Base-by-base conservation (phyloP, 1,140 invertebrate species). In the Whitmania pigra region DNA sequence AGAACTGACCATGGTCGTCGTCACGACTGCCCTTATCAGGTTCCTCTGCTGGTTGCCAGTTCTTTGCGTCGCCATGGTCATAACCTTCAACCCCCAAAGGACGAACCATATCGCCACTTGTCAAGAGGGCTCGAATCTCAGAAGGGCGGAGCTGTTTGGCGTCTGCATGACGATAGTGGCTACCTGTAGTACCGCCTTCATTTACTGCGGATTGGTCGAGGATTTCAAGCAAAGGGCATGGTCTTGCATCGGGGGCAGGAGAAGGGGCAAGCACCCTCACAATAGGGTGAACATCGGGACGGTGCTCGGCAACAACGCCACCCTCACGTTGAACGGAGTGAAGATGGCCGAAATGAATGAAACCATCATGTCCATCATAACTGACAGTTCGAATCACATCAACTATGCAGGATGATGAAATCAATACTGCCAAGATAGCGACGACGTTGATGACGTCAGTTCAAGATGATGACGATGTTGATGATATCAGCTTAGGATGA, bases 341-440 rank as follows among this genome's bases (percentile, higher is more conserved):
- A 43, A 63, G 29, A 31, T 22, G 20, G 69, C 72, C 25, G 72
- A 73, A 25, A 69, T 73, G 67, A 73, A 73, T 67, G 72, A 73
- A 40, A 73, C 72, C 13, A 73, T 73, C 31, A 55, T 73, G 72
- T 73, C 72, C 17, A 73, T 73, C 53, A 73, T 73, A 31, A 71
- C 72, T 1, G 72, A 73, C 31, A 73, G 72, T 55, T 73, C 72
- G 25, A 73, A 73, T 55, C 72, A 73, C 54, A 73, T 73, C 29
- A 73, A 73, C 55, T 73, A 73, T 22, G 27, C 43, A 18, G 60
- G 63, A 53, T 63, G 22, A 40, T 7, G 29, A 63, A 36, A 6
- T n/a, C n/a, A n/a, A n/a, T 60, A 13, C 11, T 63, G 57, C n/a
- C n/a, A n/a, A n/a, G n/a, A 17, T 63, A 20, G 18, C 57, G 57